Conservation (phyloP, 2,797 vertebrate genomes). For the Cryptoblepharus egeriae region DNA sequence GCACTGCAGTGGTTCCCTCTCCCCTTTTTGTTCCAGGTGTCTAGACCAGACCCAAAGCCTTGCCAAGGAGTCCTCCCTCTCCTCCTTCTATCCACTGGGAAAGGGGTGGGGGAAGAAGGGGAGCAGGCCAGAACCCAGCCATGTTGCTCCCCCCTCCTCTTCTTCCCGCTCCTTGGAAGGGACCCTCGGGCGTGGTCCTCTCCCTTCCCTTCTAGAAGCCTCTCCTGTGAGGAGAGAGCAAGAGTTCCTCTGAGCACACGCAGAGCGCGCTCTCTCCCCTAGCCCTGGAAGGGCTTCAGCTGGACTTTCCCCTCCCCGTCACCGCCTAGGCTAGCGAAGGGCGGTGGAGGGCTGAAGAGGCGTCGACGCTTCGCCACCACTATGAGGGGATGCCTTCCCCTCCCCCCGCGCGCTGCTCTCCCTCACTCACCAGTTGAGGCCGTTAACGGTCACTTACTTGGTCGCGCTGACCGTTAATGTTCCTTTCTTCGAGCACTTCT, state of each 20-base stretch:
- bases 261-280: not conserved
- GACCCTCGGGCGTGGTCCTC: no score
- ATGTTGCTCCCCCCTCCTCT: not conserved
- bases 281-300: not conserved
- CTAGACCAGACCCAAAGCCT: no score
- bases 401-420: no score
- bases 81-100: not conserved
- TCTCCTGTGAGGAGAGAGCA: not conserved
- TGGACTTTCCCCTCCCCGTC: no score
- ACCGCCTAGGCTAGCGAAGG: not conserved
- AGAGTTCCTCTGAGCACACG: not conserved
- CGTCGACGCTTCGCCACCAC: no score
- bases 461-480: not conserved
- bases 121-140: not conserved
- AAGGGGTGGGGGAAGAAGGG: not conserved
- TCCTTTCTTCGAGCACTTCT: not conserved
- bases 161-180: no score
- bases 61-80: no score
- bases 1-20: no score
- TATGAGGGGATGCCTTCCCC: no score
- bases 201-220: no score
- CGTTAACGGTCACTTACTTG: not conserved
- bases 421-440: not conserved
- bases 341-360: no score
- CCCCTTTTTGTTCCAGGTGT: not conserved